Percentiles rank a stretch among this genome's conserved stretches.
Evolutionary conservation across 2,888 invertebrate species (phyloP).

Genomic region (Cryptus armator): DNA sequence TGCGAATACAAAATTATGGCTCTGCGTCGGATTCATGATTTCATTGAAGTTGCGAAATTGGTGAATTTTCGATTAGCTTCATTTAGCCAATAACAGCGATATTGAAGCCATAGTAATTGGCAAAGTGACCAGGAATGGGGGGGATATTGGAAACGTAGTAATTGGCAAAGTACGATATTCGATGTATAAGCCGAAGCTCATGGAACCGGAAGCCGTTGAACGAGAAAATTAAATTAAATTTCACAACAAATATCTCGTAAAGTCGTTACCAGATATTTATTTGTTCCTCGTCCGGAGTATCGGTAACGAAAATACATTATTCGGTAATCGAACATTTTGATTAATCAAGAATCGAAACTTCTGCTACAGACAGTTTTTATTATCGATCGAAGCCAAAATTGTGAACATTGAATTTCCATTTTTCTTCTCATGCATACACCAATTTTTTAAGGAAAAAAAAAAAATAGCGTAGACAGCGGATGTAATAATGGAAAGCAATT

Average conservation of each 20-base stretch:
- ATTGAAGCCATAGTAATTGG: background rate
- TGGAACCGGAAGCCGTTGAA: background rate
- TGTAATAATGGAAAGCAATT: too few species aligned
- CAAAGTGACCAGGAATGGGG: constrained; percentile 4
- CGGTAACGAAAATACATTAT: background rate
- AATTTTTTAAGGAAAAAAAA: too few species aligned
- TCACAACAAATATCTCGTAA: background rate
- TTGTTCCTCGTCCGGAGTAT: background rate
- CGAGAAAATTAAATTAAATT: background rate
- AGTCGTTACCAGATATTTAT: background rate
- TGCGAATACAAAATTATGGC: background rate
- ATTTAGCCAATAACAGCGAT: background rate
- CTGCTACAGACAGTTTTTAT: too few species aligned
- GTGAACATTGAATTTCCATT: too few species aligned
- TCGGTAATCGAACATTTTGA: too few species aligned
- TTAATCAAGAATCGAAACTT: too few species aligned
- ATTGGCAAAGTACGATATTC: constrained; percentile 13
- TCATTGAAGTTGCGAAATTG: background rate
- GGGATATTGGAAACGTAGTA: background rate
- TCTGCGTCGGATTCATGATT: background rate
- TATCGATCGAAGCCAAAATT: too few species aligned
- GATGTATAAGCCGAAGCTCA: background rate
- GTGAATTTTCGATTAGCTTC: constrained; percentile 5
- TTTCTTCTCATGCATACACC: too few species aligned
- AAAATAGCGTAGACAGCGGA: too few species aligned